Evolutionary conservation across 2,797 vertebrate species (phyloP).

Genomic region (Dendrocincla tyrannina): DNA sequence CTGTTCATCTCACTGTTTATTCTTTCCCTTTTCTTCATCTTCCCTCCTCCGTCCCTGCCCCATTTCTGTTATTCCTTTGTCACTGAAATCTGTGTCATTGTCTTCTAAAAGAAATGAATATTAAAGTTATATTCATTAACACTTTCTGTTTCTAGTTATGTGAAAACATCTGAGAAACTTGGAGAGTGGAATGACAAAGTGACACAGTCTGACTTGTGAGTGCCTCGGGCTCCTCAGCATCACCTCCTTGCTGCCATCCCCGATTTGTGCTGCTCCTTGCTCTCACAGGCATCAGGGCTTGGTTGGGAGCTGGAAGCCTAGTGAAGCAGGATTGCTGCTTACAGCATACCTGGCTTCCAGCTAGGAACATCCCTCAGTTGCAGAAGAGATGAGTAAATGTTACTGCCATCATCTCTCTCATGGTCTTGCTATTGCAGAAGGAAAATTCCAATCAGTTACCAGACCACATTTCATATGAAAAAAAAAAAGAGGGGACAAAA

Average conservation of each 20-base stretch:
- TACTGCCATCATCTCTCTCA: not conserved
- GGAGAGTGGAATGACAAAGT: slow-evolving; percentile 89
- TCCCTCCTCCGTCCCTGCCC: not conserved
- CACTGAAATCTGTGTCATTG: not conserved
- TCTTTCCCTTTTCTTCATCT: not conserved
- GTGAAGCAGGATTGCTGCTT: not conserved
- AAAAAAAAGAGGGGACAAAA: not conserved
- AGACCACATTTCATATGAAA: not conserved
- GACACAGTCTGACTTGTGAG: slow-evolving; percentile 87
- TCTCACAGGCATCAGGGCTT: not conserved
- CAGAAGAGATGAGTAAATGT: not conserved
- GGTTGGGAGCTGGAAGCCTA: not conserved
- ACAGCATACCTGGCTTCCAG: not conserved
- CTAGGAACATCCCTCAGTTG: not conserved
- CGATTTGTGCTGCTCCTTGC: not conserved
- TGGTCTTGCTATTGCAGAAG: not conserved
- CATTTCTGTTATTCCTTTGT: not conserved
- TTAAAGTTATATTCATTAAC: slow-evolving; percentile 62
- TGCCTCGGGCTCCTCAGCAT: slow-evolving; percentile 58
- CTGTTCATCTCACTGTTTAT: not conserved
- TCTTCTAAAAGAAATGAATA: slow-evolving; percentile 28
- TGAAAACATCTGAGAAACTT: slow-evolving; percentile 86
- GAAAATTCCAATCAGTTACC: slow-evolving; percentile 52
- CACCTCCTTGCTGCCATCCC: slow-evolving; percentile 5
- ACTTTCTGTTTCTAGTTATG: slow-evolving; percentile 87